A percentile compares a stretch with the other conserved stretches of the same genome.
phyloP scores from a whole-genome alignment of 2,888 invertebrate species.

The Erebia epiphron region DNA sequence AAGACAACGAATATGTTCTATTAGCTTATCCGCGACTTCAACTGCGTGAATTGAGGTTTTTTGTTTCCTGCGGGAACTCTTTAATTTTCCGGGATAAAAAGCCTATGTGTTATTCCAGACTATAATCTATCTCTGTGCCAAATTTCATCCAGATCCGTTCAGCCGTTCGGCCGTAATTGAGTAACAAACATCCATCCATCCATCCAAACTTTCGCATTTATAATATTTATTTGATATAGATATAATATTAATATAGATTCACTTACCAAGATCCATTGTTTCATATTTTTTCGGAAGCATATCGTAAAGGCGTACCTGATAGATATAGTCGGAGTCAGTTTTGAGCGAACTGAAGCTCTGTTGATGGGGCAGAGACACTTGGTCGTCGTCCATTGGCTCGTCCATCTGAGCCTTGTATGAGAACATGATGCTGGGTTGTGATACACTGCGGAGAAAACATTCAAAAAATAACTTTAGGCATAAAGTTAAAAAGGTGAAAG shows the following conservation, averaged over 20 bases:
- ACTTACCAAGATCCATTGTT: no score
- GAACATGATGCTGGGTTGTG: slow-evolving; percentile 89
- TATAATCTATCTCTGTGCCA: no score
- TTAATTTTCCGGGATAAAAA: no score
- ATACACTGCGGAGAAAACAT: slow-evolving; percentile 73
- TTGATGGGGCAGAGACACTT: slow-evolving; percentile 89
- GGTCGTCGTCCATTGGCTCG: slow-evolving; percentile 89
- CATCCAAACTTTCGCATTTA: neutral
- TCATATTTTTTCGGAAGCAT: neutral
- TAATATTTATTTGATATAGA: neutral
- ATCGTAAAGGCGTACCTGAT: slow-evolving; percentile 77
- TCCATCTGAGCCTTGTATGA: slow-evolving; percentile 92
- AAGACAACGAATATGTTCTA: no score
- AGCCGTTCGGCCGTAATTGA: no score
- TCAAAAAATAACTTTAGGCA: neutral
- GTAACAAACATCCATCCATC: no score
- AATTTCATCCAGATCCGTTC: no score
- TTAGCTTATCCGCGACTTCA: no score
- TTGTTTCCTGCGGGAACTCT: no score
- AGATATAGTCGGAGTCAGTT: slow-evolving; percentile 89
- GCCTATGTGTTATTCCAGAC: no score
- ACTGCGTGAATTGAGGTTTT: no score
- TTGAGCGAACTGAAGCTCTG: slow-evolving; percentile 89
- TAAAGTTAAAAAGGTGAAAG: neutral
- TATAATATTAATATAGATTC: no score